Percentiles rank a stretch among this genome's conserved stretches.
Conservation (phyloP, 1,140 invertebrate species). For the Heliothis subflexa region DNA sequence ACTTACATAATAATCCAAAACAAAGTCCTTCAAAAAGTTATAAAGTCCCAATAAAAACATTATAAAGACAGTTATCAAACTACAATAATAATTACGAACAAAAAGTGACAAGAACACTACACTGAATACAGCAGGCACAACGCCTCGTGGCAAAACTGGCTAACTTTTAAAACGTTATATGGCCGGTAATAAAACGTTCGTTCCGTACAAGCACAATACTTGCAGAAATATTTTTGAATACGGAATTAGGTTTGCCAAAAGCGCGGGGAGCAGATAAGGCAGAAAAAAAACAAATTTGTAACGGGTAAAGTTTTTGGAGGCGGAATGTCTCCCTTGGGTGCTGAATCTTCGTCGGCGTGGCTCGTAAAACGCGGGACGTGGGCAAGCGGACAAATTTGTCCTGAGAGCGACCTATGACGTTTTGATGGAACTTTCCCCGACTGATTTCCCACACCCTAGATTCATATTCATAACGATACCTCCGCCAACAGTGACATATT, state of each 20-base stretch:
- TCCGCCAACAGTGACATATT: slow-evolving; percentile 62
- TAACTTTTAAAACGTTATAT: slow-evolving; percentile 86
- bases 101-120: slow-evolving; percentile 65
- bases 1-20: slow-evolving; percentile 38
- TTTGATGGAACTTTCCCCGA: slow-evolving; percentile 82
- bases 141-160: slow-evolving; percentile 74
- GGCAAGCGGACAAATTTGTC: slow-evolving; percentile 84
- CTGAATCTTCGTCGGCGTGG: slow-evolving; percentile 84
- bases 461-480: slow-evolving; percentile 84
- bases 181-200: slow-evolving; percentile 84
- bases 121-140: slow-evolving; percentile 60
- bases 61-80: slow-evolving; percentile 72
- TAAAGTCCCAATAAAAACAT: slow-evolving; percentile 47
- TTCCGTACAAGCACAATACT: slow-evolving; percentile 84
- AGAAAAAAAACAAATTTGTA: slow-evolving; percentile 86
- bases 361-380: slow-evolving; percentile 84
- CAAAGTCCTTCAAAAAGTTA: slow-evolving; percentile 22
- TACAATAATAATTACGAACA: slow-evolving; percentile 75
- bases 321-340: slow-evolving; percentile 84
- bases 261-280: slow-evolving; percentile 84
- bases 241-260: slow-evolving; percentile 86
- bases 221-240: slow-evolving; percentile 86
- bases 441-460: slow-evolving; percentile 79
- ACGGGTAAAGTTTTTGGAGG: slow-evolving; percentile 86
- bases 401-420: slow-evolving; percentile 85